These are phyloP conservation scores for Ptychadena robeensis DNA, from an alignment of 2,797 vertebrate genomes.

Conservation along the genomic window DNA sequence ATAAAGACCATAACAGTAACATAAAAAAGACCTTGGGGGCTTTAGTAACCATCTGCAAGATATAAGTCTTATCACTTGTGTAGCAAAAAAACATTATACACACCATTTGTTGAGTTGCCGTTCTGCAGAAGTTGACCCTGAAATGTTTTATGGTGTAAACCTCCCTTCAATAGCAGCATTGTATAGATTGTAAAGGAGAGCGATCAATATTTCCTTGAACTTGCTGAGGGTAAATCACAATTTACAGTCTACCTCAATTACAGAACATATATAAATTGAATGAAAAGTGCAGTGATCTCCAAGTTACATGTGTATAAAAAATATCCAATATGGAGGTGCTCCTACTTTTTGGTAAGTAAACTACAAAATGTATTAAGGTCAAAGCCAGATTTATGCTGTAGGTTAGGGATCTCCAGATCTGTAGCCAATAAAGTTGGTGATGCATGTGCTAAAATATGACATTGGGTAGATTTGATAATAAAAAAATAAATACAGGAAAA, in stretches of 20 bases:
- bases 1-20: background rate
- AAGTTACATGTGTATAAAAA: background rate
- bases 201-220: constrained; percentile 4
- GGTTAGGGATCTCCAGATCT: background rate
- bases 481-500: too few species aligned
- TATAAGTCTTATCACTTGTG: background rate
- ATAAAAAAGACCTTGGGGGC: background rate
- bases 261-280: background rate
- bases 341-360: too few species aligned
- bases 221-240: background rate
- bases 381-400: background rate
- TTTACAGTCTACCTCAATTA: background rate
- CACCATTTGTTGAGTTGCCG: background rate
- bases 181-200: background rate
- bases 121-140: background rate
- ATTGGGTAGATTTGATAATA: too few species aligned
- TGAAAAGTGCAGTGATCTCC: background rate
- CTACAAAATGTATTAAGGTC: background rate
- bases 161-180: background rate
- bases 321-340: background rate
- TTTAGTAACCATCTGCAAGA: background rate
- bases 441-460: too few species aligned
- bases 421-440: background rate
- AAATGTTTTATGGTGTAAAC: background rate
- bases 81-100: background rate